A percentile compares a stretch with the other conserved stretches of the same genome.
Conservation (phyloP, 2,888 invertebrate species). For the Alsophila aescularia region DNA sequence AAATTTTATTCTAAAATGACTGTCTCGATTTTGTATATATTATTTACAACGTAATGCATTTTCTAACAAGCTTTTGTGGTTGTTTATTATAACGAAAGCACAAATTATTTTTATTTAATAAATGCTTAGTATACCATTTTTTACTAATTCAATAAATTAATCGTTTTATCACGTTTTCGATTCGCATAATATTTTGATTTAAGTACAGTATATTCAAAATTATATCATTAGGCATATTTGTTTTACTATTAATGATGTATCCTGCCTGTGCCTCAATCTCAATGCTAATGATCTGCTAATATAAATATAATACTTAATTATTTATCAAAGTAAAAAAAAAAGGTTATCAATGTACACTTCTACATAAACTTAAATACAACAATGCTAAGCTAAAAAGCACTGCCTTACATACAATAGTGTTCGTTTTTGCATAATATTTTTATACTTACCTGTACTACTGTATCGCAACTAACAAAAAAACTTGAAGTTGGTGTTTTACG, state of each 20-base stretch:
- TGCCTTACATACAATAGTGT: no score
- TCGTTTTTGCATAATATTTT: no score
- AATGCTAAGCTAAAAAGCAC: no score
- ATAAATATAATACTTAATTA: background rate
- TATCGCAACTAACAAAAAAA: no score
- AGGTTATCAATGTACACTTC: no score
- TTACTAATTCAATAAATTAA: background rate
- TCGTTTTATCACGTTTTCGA: background rate
- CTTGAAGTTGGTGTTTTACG: no score
- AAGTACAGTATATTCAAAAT: background rate
- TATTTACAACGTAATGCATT: conserved; percentile 16
- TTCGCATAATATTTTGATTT: background rate
- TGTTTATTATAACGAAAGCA: conserved; percentile 13
- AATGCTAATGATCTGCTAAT: conserved; percentile 10
- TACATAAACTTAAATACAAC: no score
- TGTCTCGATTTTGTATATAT: conserved; percentile 2
- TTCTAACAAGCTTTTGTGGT: conserved; percentile 27
- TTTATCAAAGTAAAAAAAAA: background rate
- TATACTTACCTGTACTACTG: no score
- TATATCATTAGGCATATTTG: background rate
- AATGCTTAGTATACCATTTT: background rate
- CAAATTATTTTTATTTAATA: conserved; percentile 7
- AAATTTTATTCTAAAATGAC: conserved; percentile 1
- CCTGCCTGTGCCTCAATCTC: conserved; percentile 9
- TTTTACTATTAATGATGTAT: background rate